These are phyloP conservation scores for Amia ocellicauda DNA, from an alignment of 2,113 vertebrate genomes.

Conservation along the genomic window DNA sequence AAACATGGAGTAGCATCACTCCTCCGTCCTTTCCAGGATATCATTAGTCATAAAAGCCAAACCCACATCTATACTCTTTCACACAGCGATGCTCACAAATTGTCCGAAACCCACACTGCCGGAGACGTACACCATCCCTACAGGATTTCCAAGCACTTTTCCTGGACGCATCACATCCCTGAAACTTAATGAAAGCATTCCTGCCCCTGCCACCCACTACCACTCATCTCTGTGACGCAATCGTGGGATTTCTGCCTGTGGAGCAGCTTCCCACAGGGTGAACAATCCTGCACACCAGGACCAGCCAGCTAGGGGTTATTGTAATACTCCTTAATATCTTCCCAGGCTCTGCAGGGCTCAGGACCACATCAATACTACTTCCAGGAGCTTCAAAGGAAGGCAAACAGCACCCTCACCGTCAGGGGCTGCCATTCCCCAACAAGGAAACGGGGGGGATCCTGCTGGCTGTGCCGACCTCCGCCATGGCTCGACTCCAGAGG, in stretches of 20 bases:
- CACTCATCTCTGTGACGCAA: not conserved
- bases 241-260: no score
- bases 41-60: slow-evolving; percentile 30
- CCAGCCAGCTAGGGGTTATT: no score
- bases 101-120: not conserved
- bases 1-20: slow-evolving; percentile 4
- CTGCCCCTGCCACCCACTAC: slow-evolving; percentile 5
- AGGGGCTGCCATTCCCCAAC: no score
- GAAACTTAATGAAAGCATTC: slow-evolving; percentile 34
- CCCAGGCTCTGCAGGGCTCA: no score
- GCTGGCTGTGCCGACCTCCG: not conserved
- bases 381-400: no score
- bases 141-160: slow-evolving; percentile 11
- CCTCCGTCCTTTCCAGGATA: slow-evolving; percentile 12
- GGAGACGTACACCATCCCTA: slow-evolving; percentile 20
- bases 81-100: slow-evolving; percentile 18
- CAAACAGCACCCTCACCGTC: not conserved
- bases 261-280: no score
- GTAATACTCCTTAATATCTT: no score
- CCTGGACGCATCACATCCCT: slow-evolving; percentile 18
- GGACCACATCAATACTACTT: no score
- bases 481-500: not conserved
- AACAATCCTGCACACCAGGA: no score
- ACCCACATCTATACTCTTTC: slow-evolving; percentile 12
- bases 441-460: no score